Percentiles rank a stretch among this genome's conserved stretches.
Evolutionary conservation across 2,888 invertebrate genomes (phyloP).

Genomic region (Onthophagus sagittarius): DNA sequence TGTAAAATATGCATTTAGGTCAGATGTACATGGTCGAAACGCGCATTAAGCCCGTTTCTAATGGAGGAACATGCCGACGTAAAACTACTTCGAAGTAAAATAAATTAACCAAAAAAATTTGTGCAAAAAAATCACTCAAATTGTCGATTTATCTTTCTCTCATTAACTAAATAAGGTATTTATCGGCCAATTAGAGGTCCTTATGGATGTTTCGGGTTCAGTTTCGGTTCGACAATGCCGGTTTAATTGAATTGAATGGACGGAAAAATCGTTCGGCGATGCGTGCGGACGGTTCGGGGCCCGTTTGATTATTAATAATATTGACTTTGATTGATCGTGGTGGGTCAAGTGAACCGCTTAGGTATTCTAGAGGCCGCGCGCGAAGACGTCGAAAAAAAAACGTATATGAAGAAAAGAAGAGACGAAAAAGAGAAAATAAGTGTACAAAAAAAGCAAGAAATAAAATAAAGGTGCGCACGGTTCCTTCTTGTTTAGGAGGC

Average conservation of each 20-base stretch:
- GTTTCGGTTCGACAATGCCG: conserved; percentile 1
- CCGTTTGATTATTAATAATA: conserved; percentile 48
- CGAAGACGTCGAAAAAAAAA: too few relatives aligned
- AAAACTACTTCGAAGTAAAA: background rate
- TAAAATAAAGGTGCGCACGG: too few relatives aligned
- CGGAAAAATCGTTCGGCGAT: conserved; percentile 17
- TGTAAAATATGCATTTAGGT: background rate
- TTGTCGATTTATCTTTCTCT: background rate
- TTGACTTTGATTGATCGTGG: conserved; percentile 49
- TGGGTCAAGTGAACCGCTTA: conserved; percentile 26
- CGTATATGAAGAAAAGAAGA: background rate
- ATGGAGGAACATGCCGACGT: background rate
- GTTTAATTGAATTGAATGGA: conserved; percentile 23
- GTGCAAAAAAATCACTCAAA: background rate
- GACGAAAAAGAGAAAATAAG: background rate
- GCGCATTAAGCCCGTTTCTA: background rate
- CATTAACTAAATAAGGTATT: background rate
- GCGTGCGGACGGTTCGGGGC: conserved; percentile 13
- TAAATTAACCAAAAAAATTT: background rate
- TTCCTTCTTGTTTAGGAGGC: background rate
- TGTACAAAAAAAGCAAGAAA: too few relatives aligned
- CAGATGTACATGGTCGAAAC: background rate
- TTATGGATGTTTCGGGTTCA: background rate
- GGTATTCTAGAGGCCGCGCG: background rate
- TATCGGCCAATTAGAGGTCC: conserved; percentile 3